Base-by-base conservation (phyloP, 1,140 invertebrate genomes). In the Rhynchophorus ferrugineus region DNA sequence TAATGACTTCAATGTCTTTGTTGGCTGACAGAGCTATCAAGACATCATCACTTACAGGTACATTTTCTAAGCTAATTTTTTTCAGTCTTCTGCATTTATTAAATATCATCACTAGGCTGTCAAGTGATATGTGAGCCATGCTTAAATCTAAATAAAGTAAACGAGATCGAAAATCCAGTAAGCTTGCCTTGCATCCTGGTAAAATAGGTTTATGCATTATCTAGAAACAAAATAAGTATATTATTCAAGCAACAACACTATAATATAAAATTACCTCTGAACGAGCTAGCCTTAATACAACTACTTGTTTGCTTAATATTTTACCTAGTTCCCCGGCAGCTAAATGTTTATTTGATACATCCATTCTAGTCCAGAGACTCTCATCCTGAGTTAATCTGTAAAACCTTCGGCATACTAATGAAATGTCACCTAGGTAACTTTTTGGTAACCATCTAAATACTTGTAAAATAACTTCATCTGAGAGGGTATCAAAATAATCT, bases 81-180 rank as follows among this genome's bases (percentile, higher is more conserved):
- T 79, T 81, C 17, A 95, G 71, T 21, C 77, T 74, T 14, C 73
- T 73, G 71, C 89, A 93, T 9, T 77, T 73, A 1, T 67, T 68
- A 11, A 94, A 71, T 5, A 94, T 63, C 13, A 71, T 63, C 22
- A 76, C 74, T 22, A 94, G 70, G 35, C 80, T 81, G 11, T 69
- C 46, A 1, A 68, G 37, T 3, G 77, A 75, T 16, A 91, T 77
- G 1, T 78, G 73, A 2, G 82, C 78, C 82, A 92, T 87, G 63
- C 87, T 89, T 2, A 93, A 71, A 70, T 94, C 91, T 50, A 94
- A 71, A 71, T 84, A 91, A 63, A 91, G 83, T 6, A 93, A 65
- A 69, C 79, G 78, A 55, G 64, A 64, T 53, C 58, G 37, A 58
- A 68, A 66, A 48, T 67, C 61, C 9, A 68, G 66, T 5, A 11